Base-by-base conservation (phyloP, 2,888 invertebrate genomes). In the Nomada flava region DNA sequence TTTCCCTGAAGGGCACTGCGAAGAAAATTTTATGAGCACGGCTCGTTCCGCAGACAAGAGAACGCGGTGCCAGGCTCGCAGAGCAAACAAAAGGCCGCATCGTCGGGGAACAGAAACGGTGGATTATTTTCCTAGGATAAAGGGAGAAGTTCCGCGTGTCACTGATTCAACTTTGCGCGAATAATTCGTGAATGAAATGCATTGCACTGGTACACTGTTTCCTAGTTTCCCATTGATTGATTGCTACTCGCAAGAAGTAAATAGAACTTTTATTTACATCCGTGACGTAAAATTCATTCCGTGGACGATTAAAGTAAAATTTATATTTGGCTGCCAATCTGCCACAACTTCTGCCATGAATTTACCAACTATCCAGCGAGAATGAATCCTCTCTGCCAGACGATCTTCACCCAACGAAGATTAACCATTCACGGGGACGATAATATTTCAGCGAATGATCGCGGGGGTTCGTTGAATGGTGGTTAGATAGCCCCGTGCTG, bases 391-490 rank as follows among this genome's bases (percentile, higher is more conserved):
- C 74, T 65, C 70, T 15, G 29, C 26, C 44, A 29, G 64, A 63
- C 80, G 70, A 82, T 82, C 71, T 71, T 53, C 71, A 11, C n/a
- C 18, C 62, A n/a, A 26, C 57, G 73, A 82, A 82, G 77, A 87
- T 86, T 80, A 78, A 78, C 70, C 59, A 62, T 73, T 76, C 74
- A 69, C 57, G 18, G 47, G 60, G 29, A 69, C 57, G 82, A 86
- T 86, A 85, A 87, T 85, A 82, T 72, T 67, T 50, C 15, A 55
- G 11, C 36, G 76, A 80, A 70, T 55, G 80, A 86, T 84, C 60
- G 23, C 69, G 23, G 70, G n/a, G 18, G 7, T 9, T 20, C 47
- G 53, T 7, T 73, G 62, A 80, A 79, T 67, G 47, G 72, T 9
- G 50, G 36, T 42, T 72, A 72, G 79, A 69, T 69, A 63, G 68